Evolutionary conservation across 2,888 invertebrate genomes (phyloP).

Genomic region (Diaphora mendica): DNA sequence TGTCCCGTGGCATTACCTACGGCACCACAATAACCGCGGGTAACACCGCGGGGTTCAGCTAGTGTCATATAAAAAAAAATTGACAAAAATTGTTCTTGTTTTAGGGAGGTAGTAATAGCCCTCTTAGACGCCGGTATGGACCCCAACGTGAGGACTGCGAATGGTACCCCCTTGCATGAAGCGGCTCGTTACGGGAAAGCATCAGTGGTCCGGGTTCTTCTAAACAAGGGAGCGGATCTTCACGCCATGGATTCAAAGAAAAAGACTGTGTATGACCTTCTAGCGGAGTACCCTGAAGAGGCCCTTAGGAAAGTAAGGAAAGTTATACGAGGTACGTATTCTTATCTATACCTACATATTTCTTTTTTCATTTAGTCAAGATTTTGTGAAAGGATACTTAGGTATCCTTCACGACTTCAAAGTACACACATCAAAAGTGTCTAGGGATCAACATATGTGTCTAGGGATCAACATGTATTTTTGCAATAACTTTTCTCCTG

Average conservation of each 20-base stretch:
- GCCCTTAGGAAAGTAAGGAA: conserved; percentile 95
- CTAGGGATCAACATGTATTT: too few species aligned
- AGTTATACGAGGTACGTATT: conserved; percentile 91
- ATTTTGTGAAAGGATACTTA: background rate
- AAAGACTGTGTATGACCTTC: conserved; percentile 94
- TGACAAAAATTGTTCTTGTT: background rate
- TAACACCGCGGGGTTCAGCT: too few species aligned
- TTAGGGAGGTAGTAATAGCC: conserved; percentile 93
- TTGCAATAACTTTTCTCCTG: too few species aligned
- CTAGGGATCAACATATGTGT: too few species aligned
- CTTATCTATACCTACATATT: background rate
- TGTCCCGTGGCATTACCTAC: too few species aligned
- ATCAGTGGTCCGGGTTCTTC: conserved; percentile 93
- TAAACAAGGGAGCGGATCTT: conserved; percentile 93
- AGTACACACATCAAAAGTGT: too few species aligned
- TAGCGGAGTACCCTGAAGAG: conserved; percentile 95
- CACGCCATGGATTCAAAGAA: conserved; percentile 92
- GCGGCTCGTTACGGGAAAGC: conserved; percentile 97
- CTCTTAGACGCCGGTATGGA: conserved; percentile 94
- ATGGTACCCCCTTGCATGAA: conserved; percentile 97
- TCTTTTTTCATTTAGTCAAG: background rate
- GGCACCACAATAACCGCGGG: too few species aligned
- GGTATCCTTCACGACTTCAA: too few species aligned
- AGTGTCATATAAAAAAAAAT: too few species aligned
- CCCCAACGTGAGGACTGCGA: conserved; percentile 94